Base-by-base conservation (phyloP, 2,113 vertebrate species). In the Hemibagrus wyckioides region DNA sequence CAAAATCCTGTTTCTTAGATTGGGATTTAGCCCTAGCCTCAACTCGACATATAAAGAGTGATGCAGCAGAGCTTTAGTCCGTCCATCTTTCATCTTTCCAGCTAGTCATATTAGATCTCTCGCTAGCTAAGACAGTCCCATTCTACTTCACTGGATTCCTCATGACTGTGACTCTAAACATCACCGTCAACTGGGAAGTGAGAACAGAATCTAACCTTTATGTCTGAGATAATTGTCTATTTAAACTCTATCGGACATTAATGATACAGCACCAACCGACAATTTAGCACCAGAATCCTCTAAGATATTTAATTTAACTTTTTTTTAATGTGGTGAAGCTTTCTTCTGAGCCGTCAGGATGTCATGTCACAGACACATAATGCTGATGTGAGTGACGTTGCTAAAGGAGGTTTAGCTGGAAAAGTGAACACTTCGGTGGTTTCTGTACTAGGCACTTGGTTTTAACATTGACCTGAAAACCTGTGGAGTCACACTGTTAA, bases 381-480 rank as follows among this genome's bases (percentile, higher is more conserved):
- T 56, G 9, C 21, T 36, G 19, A 80, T 13, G 54, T 13, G 52
- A 39, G 28, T 44, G 23, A 14, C n/a, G n/a, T 50, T 52, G 48
- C 44, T 52, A 77, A 39, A 21, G 28, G 14, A 21, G n/a, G 17
- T 79, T 79, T 25, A 21, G n/a, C 17, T 56, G n/a, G 19, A 21
- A 80, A 79, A 33, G 56, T 13, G 17, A 80, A 80, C 52, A 80
- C 79, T 80, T 25, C 1, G 10, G 30, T 80, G 33, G 25, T 57
- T 80, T 52, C 79, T 80, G 52, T 79, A 79, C n/a, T 30, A 79
- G 75, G 28, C 75, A 79, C 48, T 79, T 54, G 75, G 75, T 79
- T 52, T 50, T 54, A 52, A n/a, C 48, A 79, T 2, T 52, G 48
- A 79, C 48, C 30, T 33, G 41, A 77, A 56, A 33, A 33, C 48